These are phyloP conservation scores for Mormyrops boulengeri DNA, from an alignment of 2,797 vertebrate genomes.

Conservation along the genomic window DNA sequence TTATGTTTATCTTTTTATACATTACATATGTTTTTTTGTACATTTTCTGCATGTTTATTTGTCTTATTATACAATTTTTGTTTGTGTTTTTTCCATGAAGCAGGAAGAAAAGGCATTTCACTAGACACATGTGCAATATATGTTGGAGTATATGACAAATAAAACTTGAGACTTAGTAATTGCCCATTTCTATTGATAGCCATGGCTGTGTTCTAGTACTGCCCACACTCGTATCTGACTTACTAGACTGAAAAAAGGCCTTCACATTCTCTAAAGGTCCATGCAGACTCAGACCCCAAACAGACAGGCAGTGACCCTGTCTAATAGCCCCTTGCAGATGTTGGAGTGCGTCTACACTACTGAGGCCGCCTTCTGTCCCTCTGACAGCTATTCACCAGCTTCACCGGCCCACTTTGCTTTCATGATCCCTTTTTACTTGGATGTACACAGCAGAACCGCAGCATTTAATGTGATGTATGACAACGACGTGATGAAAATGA, in stretches of 20 bases:
- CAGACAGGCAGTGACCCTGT: background rate
- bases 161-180: background rate
- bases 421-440: background rate
- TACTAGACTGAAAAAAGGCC: background rate
- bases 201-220: background rate
- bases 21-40: background rate
- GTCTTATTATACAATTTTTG: background rate
- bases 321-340: background rate
- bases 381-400: background rate
- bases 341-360: background rate
- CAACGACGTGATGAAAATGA: background rate
- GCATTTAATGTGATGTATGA: background rate
- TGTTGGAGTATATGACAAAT: background rate
- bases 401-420: background rate
- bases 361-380: background rate
- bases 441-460: background rate
- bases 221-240: background rate
- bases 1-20: background rate
- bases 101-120: background rate
- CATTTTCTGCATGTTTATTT: background rate
- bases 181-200: background rate
- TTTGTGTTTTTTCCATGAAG: background rate
- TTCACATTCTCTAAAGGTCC: background rate
- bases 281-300: background rate
- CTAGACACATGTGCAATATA: background rate